phyloP scores from a whole-genome alignment of 2,113 vertebrate species.

The Paramormyrops kingsleyae region DNA sequence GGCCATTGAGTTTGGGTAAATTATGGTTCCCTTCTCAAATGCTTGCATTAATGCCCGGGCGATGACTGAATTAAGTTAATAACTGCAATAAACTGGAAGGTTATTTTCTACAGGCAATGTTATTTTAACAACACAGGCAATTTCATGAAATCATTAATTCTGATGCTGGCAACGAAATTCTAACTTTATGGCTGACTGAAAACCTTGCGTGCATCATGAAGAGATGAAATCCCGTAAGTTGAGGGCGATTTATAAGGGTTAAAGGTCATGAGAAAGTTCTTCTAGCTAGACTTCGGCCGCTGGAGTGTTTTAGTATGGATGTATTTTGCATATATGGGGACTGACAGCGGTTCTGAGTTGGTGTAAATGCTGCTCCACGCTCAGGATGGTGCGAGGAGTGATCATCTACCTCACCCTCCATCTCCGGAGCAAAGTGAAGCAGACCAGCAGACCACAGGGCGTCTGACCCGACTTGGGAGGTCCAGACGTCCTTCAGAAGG shows the following conservation, averaged over 20 bases:
- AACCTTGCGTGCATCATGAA: neutral
- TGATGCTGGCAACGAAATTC: neutral
- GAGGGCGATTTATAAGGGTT: neutral
- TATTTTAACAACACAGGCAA: neutral
- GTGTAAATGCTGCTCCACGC: neutral
- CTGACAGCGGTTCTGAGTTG: neutral
- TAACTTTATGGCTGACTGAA: neutral
- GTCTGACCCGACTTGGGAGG: neutral
- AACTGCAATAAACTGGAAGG: neutral
- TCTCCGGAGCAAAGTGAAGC: neutral
- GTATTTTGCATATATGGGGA: neutral
- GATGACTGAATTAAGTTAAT: neutral
- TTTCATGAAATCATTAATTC: neutral
- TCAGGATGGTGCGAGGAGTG: neutral
- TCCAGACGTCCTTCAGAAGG: neutral
- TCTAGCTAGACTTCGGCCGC: neutral
- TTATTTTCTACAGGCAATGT: neutral
- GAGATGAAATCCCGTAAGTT: neutral
- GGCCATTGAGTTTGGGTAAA: neutral
- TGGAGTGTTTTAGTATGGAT: neutral
- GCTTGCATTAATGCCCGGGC: neutral
- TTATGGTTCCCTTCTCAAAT: neutral
- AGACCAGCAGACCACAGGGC: neutral
- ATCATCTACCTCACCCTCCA: neutral
- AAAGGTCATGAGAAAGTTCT: neutral